Evolutionary conservation across 2,888 invertebrate genomes (phyloP), one percentile per base, ranked within the genome.

Genomic region (Sarcophaga caerulescens): DNA sequence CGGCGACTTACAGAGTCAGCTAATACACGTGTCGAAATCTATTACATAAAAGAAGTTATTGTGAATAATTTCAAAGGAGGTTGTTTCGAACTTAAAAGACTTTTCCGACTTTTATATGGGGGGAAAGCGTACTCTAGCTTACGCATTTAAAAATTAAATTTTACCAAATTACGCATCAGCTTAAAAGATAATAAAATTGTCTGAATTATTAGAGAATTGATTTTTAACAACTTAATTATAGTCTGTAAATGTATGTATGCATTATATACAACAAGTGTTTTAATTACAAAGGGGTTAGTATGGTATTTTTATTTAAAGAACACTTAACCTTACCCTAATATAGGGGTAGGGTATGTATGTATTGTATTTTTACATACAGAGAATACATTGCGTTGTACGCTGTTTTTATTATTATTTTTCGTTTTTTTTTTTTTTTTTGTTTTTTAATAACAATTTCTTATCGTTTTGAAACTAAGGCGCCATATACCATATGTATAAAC

Each of bases 391-490:
- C 14, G 52, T 52, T 17, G 14, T 52, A 52, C 3, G 52, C 2
- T 10, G 8, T 10, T 35, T 35, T 35, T 35, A 35, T 35, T 35
- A 35, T 35, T 35, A 35, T 10, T 35, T 35, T 8, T 35, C 2
- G 1, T 8, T 35, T 10, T 35, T 10, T 35, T 6, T 35, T 35
- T 52, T 17, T 17, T 52, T 17, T 52, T 0, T 52, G 4, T 12
- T 52, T 52, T 52, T 52, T 14, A 52, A 52, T 52, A 52, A 52
- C 14, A 66, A 44, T n/a, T 76, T 66, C 76, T 76, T 76, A 76
- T 76, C 76, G 66, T 21, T 68, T 57, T 21, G 3, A 57, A 59
- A 45, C 6, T 59, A 59, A 44, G 59, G 76, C 76, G 76, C 76
- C 76, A 66, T 66, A 23, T n/a, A 65, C 4, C 3, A 65, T 6